phyloP scores from a whole-genome alignment of 2,888 invertebrate genomes.

The Pasiphila rectangulata region DNA sequence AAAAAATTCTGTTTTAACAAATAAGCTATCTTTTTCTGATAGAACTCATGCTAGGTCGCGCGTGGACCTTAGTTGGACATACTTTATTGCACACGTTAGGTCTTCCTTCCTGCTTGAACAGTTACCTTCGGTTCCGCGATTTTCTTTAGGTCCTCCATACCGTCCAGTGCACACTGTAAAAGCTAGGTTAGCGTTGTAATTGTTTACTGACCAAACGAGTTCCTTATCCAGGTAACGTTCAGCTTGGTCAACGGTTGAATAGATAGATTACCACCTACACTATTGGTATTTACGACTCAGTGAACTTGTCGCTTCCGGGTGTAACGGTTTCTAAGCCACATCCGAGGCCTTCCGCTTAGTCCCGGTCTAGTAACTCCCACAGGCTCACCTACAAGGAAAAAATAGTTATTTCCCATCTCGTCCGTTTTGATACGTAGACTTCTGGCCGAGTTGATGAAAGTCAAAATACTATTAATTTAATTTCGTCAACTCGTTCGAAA shows the following conservation, averaged over 20 bases:
- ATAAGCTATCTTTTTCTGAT: too few relatives aligned
- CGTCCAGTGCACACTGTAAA: neutral
- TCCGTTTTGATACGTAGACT: too few relatives aligned
- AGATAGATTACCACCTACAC: conserved; percentile 4
- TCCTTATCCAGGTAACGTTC: conserved; percentile 4
- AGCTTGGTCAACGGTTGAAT: conserved; percentile 1
- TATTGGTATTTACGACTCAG: conserved; percentile 3
- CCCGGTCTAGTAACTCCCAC: conserved; percentile 1
- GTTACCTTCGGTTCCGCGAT: neutral
- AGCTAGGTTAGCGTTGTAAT: neutral
- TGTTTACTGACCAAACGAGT: neutral
- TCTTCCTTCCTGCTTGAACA: too few relatives aligned
- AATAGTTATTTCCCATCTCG: too few relatives aligned
- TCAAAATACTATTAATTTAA: too few relatives aligned
- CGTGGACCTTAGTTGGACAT: too few relatives aligned
- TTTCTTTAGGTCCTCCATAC: neutral
- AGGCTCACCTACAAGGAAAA: neutral
- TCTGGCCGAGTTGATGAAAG: too few relatives aligned
- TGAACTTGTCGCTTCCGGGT: conserved; percentile 7
- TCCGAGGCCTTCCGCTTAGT: conserved; percentile 4
- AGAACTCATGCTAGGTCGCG: too few relatives aligned
- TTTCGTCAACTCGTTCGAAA: too few relatives aligned
- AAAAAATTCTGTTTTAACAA: too few relatives aligned
- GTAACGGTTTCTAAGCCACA: conserved; percentile 7
- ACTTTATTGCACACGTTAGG: too few relatives aligned